Evolutionary conservation across 2,888 invertebrate species (phyloP).

Genomic region (Adelognathus sp.): DNA sequence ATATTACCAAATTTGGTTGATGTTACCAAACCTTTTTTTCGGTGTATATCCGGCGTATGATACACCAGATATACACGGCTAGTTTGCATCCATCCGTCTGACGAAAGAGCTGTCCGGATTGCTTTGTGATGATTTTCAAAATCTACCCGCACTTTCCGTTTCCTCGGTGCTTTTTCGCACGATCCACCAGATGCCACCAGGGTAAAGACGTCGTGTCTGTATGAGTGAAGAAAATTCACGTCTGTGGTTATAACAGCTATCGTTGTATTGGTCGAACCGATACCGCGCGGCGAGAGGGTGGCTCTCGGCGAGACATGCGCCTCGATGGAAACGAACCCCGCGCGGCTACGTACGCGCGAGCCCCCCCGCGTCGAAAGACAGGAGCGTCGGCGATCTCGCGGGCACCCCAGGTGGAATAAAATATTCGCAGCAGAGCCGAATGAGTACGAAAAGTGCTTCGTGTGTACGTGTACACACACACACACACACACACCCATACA

Average conservation of each 20-base stretch:
- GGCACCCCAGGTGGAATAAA: constrained; percentile 27
- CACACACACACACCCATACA: background rate
- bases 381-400: constrained; percentile 45
- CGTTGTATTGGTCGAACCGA: constrained; percentile 48
- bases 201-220: constrained; percentile 41
- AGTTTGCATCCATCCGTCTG: background rate
- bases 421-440: constrained; percentile 38
- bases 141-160: constrained; percentile 44
- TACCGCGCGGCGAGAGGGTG: constrained; percentile 57
- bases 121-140: constrained; percentile 20
- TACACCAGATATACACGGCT: too few relatives aligned
- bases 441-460: constrained; percentile 25
- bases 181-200: constrained; percentile 60
- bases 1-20: too few relatives aligned
- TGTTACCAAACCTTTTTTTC: too few relatives aligned
- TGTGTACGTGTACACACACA: background rate
- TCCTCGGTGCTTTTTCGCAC: constrained; percentile 1
- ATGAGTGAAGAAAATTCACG: constrained; percentile 37
- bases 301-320: constrained; percentile 59
- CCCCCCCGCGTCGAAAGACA: constrained; percentile 53
- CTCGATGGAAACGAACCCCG: constrained; percentile 13
- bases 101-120: background rate
- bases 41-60: too few relatives aligned
- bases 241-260: constrained; percentile 33
- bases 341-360: constrained; percentile 39